Evolutionary conservation across 2,113 vertebrate genomes (phyloP).

Genomic region (Pontoporia blainvillei): DNA sequence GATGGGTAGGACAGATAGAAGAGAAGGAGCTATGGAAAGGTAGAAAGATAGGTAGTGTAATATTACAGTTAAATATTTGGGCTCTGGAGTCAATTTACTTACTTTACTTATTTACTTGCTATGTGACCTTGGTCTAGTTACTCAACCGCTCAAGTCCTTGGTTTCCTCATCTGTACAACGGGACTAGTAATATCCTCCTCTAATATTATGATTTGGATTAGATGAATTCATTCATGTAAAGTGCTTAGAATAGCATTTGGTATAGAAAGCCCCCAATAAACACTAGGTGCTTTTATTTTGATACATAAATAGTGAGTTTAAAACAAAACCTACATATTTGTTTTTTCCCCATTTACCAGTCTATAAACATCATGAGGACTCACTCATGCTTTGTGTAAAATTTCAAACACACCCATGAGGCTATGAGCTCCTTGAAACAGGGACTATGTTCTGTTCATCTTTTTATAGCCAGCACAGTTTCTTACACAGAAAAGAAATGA

Average conservation of each 20-base stretch:
- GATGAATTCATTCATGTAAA: neutral
- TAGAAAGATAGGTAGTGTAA: neutral
- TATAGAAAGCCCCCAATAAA: neutral
- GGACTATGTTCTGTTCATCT: neutral
- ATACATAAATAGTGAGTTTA: neutral
- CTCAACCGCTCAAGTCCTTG: neutral
- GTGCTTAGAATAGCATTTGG: neutral
- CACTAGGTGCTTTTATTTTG: neutral
- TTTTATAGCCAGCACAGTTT: neutral
- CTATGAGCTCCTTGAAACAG: neutral
- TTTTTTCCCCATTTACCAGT: neutral
- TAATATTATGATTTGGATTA: neutral
- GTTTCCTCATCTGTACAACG: neutral
- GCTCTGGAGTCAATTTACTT: too few species aligned
- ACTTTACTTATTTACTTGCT: neutral
- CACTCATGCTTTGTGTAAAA: neutral
- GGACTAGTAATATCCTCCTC: neutral
- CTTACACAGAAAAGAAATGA: neutral
- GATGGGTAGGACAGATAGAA: neutral
- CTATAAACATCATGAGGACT: neutral
- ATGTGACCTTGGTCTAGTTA: neutral
- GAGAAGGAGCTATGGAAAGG: neutral
- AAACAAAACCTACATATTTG: neutral
- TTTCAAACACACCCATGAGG: neutral
- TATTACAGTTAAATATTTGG: neutral